Percentiles rank a stretch among this genome's conserved stretches.
These are phyloP conservation scores for Oenanthe melanoleuca DNA, from an alignment of 2,113 vertebrate genomes.

Conservation along the genomic window DNA sequence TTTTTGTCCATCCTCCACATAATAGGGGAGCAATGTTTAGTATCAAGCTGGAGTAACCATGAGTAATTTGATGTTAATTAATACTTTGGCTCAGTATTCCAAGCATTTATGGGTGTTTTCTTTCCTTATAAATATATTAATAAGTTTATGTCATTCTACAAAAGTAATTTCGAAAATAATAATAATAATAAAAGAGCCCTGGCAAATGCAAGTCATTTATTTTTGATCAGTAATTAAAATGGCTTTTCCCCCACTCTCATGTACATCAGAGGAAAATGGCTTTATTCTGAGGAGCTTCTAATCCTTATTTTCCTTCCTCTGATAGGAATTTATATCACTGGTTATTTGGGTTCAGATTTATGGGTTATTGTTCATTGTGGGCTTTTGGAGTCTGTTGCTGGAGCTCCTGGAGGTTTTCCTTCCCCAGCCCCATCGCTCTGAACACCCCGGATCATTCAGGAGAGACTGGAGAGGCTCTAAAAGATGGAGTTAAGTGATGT, in stretches of 20 bases:
- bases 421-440: accelerated
- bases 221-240: conserved; percentile 63
- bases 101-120: conserved; percentile 56
- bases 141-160: conserved; percentile 51
- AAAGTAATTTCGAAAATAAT: conserved; percentile 40
- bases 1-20: conserved; percentile 50
- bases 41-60: conserved; percentile 37
- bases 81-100: conserved; percentile 48
- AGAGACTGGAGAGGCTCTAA: background rate
- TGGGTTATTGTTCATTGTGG: background rate
- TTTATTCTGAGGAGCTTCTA: conserved; percentile 12
- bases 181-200: background rate
- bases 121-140: conserved; percentile 68
- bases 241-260: background rate
- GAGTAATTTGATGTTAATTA: conserved; percentile 71
- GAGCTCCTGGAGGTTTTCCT: background rate
- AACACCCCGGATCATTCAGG: background rate
- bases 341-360: background rate
- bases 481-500: background rate
- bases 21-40: conserved; percentile 48
- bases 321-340: background rate
- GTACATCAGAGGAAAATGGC: background rate
- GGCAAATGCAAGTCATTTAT: conserved; percentile 37
- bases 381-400: background rate
- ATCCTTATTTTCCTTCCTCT: conserved; percentile 1